Evolutionary conservation across 2,113 vertebrate species (phyloP).

Genomic region (Eclectus roratus): DNA sequence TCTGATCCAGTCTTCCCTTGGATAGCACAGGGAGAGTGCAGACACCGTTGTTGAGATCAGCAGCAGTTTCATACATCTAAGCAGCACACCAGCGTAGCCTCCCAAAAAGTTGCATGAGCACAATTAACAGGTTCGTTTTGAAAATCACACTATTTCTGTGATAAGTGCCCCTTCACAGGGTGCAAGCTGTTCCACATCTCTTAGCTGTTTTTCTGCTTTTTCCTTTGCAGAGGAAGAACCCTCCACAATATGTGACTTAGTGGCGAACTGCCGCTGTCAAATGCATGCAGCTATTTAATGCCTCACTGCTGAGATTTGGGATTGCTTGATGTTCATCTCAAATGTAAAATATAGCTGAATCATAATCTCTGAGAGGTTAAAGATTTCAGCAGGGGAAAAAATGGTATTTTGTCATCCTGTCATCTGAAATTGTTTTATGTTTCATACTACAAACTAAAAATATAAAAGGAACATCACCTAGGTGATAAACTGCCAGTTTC

Average conservation of each 20-base stretch:
- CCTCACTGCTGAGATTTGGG: constrained; percentile 29
- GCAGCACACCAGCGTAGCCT: not conserved
- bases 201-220: not conserved
- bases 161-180: constrained; percentile 16
- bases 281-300: constrained; percentile 38
- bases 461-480: constrained; percentile 72
- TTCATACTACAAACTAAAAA: constrained; percentile 67
- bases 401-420: constrained; percentile 61
- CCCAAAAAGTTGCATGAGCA: not conserved
- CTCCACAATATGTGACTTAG: not conserved
- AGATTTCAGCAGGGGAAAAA: constrained; percentile 47
- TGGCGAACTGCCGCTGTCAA: constrained; percentile 34
- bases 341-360: constrained; percentile 64
- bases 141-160: constrained; percentile 41
- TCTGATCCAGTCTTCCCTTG: not conserved
- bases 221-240: constrained; percentile 27
- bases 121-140: constrained; percentile 49
- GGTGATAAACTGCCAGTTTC: constrained; percentile 69
- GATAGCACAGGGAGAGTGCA: not conserved
- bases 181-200: constrained; percentile 30
- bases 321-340: constrained; percentile 64
- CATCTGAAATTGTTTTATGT: constrained; percentile 69
- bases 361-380: constrained; percentile 56
- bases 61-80: constrained; percentile 1
- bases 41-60: not conserved